Conservation (phyloP, 2,113 vertebrate species). For the Prolemur simus region DNA sequence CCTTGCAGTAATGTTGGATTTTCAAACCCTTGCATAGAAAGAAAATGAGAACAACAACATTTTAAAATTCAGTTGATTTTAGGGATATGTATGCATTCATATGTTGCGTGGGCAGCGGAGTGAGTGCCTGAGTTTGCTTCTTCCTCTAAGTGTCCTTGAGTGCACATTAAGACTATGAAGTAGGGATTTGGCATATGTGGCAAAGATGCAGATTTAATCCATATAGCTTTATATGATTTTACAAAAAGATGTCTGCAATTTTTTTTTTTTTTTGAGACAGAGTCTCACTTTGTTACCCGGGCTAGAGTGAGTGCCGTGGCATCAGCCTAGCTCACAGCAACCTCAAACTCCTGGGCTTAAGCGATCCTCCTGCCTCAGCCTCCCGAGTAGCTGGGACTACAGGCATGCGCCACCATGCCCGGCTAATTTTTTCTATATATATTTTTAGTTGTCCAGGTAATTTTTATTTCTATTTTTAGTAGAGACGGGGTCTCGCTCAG, state of each 20-base stretch:
- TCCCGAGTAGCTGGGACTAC: too few relatives aligned
- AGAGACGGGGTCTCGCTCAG: too few relatives aligned
- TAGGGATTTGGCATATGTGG: not conserved
- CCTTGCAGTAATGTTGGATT: not conserved
- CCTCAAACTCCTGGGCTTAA: too few relatives aligned
- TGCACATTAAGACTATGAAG: not conserved
- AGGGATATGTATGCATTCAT: not conserved
- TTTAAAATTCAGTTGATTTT: not conserved
- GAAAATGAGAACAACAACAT: constrained; percentile 11
- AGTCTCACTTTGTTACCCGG: too few relatives aligned
- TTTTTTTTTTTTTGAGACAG: too few relatives aligned
- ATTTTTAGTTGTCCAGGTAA: too few relatives aligned
- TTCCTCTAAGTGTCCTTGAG: not conserved
- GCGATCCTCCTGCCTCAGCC: too few relatives aligned
- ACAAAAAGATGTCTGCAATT: not conserved
- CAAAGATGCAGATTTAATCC: constrained; percentile 29
- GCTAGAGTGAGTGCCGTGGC: too few relatives aligned
- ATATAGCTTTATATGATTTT: not conserved
- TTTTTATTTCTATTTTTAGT: too few relatives aligned
- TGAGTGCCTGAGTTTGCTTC: not conserved
- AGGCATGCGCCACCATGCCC: too few relatives aligned
- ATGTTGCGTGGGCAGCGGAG: not conserved
- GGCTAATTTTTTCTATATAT: too few relatives aligned
- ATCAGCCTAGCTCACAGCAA: too few relatives aligned
- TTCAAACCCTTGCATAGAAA: constrained; percentile 18